phyloP scores from a whole-genome alignment of 1,140 invertebrate species.

The Drosophila takahashii region DNA sequence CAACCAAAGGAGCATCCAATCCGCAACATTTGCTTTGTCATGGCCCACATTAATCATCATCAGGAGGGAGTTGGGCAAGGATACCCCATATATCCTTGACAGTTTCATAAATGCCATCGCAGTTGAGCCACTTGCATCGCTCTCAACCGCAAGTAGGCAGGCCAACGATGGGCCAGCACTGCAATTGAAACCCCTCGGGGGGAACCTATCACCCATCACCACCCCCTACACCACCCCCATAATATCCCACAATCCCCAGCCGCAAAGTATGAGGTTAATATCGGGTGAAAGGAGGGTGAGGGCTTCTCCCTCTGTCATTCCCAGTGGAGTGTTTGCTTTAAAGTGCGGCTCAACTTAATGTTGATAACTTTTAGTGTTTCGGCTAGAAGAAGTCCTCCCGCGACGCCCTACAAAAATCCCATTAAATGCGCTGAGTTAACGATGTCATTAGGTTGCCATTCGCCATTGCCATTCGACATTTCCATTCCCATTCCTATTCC shows the following conservation, averaged over 20 bases:
- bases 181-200: conserved; percentile 59
- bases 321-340: conserved; percentile 39
- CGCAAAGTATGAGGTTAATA: conserved; percentile 77
- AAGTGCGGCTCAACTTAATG: conserved; percentile 60
- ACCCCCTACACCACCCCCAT: neutral
- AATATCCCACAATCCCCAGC: conserved; percentile 15
- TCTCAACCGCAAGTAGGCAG: conserved; percentile 65
- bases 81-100: conserved; percentile 47
- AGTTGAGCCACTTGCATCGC: conserved; percentile 58
- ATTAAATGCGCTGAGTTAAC: conserved; percentile 75
- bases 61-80: conserved; percentile 28
- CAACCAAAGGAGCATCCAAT: conserved; percentile 17
- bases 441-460: conserved; percentile 71
- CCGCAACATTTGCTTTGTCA: conserved; percentile 75
- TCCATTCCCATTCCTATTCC: conserved; percentile 13
- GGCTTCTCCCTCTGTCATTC: neutral
- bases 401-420: conserved; percentile 35
- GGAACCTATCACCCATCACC: neutral
- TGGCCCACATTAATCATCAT: conserved; percentile 77
- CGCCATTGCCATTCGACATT: neutral
- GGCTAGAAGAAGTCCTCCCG: conserved; percentile 28
- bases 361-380: conserved; percentile 71
- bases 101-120: conserved; percentile 72
- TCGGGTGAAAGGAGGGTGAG: neutral
- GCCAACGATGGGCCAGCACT: conserved; percentile 44